Evolutionary conservation across 2,113 vertebrate genomes (phyloP).

Genomic region (Pseudopipra pipra): DNA sequence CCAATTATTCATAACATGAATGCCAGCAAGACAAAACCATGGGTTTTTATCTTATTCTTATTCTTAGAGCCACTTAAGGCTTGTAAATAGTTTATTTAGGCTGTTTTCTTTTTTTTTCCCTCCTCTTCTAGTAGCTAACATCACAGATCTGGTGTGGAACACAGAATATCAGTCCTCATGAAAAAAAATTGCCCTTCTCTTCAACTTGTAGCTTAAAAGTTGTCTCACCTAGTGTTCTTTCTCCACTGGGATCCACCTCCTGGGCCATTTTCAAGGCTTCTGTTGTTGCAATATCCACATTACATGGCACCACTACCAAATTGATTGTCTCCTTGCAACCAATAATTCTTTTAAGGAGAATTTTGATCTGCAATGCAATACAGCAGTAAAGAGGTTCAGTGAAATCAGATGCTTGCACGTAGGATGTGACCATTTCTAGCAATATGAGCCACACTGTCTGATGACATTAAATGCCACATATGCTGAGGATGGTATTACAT

Average conservation of each 20-base stretch:
- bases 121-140: not conserved
- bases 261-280: slow-evolving; percentile 91
- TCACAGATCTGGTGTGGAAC: not conserved
- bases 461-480: not conserved
- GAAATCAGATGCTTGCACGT: not conserved
- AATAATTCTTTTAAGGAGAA: slow-evolving; percentile 80
- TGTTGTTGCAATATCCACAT: slow-evolving; percentile 91
- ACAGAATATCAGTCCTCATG: not conserved
- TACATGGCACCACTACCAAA: slow-evolving; percentile 87
- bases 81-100: not conserved
- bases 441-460: not conserved
- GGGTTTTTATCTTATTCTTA: not conserved
- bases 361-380: slow-evolving; percentile 79
- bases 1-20: not conserved
- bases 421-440: not conserved
- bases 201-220: not conserved
- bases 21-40: not conserved
- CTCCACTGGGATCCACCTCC: slow-evolving; percentile 83
- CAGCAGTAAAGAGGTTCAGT: not conserved
- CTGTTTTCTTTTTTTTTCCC: accelerated
- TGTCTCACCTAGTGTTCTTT: slow-evolving; percentile 84
- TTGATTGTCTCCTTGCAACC: slow-evolving; percentile 85
- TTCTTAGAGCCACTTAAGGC: not conserved
- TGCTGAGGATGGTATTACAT: not conserved
- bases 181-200: not conserved